These are phyloP conservation scores for Triplophysa yarkandensis DNA, from an alignment of 2,797 vertebrate species.

Conservation along the genomic window DNA sequence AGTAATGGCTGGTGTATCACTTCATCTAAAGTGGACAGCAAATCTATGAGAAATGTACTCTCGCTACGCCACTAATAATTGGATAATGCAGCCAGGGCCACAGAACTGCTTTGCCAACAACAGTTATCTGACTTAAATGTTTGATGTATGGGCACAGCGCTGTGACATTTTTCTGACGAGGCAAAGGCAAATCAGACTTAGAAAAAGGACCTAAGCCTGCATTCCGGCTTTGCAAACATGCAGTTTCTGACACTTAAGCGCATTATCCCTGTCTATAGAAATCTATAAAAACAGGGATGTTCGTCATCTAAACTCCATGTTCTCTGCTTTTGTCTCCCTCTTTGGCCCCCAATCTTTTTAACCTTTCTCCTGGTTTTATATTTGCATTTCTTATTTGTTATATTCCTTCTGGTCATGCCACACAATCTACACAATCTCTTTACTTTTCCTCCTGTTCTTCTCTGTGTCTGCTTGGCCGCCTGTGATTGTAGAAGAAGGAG, in stretches of 20 bases:
- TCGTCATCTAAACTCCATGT: slow-evolving; percentile 43
- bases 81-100: slow-evolving; percentile 43
- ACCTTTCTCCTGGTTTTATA: slow-evolving; percentile 6
- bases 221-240: slow-evolving; percentile 7
- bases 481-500: slow-evolving; percentile 62
- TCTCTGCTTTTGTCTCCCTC: slow-evolving; percentile 42
- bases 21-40: slow-evolving; percentile 48
- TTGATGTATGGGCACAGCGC: slow-evolving; percentile 29
- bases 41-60: slow-evolving; percentile 44
- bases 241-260: slow-evolving; percentile 12
- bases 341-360: not conserved
- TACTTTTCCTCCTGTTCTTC: not conserved
- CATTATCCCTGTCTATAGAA: slow-evolving; percentile 1
- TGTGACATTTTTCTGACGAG: slow-evolving; percentile 31
- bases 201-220: slow-evolving; percentile 14
- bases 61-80: slow-evolving; percentile 40
- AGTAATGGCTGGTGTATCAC: slow-evolving; percentile 27
- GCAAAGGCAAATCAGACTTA: slow-evolving; percentile 40
- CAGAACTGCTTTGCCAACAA: slow-evolving; percentile 40
- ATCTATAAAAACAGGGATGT: slow-evolving; percentile 3
- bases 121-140: slow-evolving; percentile 25
- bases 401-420: slow-evolving; percentile 33
- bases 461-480: slow-evolving; percentile 59
- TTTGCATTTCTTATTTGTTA: slow-evolving; percentile 21
- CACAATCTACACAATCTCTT: slow-evolving; percentile 30